Base-by-base conservation (phyloP, 2,797 vertebrate genomes). In the Cryptoprocta ferox region DNA sequence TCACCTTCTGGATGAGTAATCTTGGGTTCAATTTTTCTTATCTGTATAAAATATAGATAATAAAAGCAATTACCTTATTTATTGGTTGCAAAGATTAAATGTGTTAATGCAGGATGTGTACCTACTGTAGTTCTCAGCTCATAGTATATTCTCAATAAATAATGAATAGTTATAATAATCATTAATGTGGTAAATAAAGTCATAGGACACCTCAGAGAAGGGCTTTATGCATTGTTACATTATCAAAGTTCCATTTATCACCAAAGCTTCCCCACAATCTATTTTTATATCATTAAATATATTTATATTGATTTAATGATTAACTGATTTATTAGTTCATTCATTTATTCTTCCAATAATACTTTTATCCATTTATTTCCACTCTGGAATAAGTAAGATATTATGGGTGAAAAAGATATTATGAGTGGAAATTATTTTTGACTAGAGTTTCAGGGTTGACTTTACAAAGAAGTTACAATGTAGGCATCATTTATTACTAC, bases 271-370 rank as follows among this genome's bases (percentile, higher is more conserved):
- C 39, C n/a, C 19, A 86, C 50, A 89, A 91, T 83, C 32, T 71
- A 76, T 96, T 95, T 94, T 73, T 71, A 35, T 0, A 50, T 5
- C 48, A 94, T 87, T 96, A 93, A 90, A 76, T 18, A 56, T 39
- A 82, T 68, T 89, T 16, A 78, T 82, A 45, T 89, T 91, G 71
- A 94, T 81, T 83, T 95, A 91, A 79, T 85, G 26, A 94, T 93
- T 90, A 94, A 78, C 21, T 85, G 66, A 96, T 68, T 88, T 78
- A 89, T 94, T 85, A 84, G 4, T 50, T 89, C 12, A 76, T 76
- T 92, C 32, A 70, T 73, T 93, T 87, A 73, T 92, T 83, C 45
- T 92, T 63, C 16, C 18, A 90, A 16, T 91, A 94, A 24, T 48
- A 48, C 16, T 92, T 91, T 86, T 6, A 89, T 78, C 3, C 1